These are phyloP conservation scores for Emydoidea blandingii DNA, from an alignment of 2,797 vertebrate genomes.

Conservation along the genomic window DNA sequence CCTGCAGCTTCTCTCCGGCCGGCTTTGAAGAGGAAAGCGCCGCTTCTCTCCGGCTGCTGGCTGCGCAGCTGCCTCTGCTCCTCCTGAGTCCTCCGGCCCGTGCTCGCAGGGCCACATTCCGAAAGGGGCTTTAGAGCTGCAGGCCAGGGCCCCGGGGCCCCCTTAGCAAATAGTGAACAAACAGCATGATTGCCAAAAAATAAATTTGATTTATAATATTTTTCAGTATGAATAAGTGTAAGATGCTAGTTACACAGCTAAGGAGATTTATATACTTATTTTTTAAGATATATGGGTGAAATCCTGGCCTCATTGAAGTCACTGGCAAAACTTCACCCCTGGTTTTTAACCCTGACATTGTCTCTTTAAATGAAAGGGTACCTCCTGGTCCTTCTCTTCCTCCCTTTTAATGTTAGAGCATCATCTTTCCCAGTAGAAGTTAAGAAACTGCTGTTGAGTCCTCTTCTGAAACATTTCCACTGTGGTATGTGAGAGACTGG, in stretches of 20 bases:
- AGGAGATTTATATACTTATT: not conserved
- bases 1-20: too few relatives aligned
- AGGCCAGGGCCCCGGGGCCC: too few relatives aligned
- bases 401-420: not conserved
- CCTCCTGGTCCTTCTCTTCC: not conserved
- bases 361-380: not conserved
- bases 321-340: not conserved
- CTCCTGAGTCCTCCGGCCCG: too few relatives aligned
- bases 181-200: not conserved
- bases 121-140: too few relatives aligned
- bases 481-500: not conserved
- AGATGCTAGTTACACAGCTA: not conserved
- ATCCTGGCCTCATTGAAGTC: not conserved
- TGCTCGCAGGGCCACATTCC: too few relatives aligned
- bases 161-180: not conserved
- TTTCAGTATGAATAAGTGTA: not conserved
- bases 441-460: not conserved
- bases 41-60: too few relatives aligned
- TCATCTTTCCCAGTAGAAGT: not conserved
- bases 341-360: not conserved
- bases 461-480: conserved; percentile 22
- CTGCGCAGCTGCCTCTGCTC: too few relatives aligned
- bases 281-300: not conserved
- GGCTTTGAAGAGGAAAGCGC: too few relatives aligned
- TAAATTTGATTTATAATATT: not conserved